phyloP scores from a whole-genome alignment of 2,797 vertebrate genomes.

The Gallinago solitaria region DNA sequence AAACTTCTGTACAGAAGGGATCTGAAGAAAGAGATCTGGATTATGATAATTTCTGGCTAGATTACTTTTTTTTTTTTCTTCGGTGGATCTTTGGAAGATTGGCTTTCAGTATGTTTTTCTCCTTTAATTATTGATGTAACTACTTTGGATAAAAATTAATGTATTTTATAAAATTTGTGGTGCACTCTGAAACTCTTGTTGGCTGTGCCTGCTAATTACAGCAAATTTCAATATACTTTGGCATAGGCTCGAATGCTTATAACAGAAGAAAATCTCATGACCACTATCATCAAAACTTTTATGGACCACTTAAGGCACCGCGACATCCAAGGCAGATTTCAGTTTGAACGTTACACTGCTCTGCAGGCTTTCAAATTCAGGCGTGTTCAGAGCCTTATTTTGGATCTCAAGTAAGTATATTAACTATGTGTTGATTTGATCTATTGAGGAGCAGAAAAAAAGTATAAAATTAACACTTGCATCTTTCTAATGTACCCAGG shows the following conservation, averaged over 20 bases:
- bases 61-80: neutral
- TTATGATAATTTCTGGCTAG: neutral
- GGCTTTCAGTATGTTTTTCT: neutral
- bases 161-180: neutral
- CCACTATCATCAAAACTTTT: constrained; percentile 94
- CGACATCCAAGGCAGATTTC: constrained; percentile 93
- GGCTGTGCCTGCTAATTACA: constrained; percentile 29
- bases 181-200: neutral
- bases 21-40: neutral
- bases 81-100: neutral
- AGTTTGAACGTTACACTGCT: constrained; percentile 95
- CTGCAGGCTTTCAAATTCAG: constrained; percentile 96
- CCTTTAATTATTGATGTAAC: neutral
- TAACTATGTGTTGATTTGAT: neutral
- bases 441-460: neutral
- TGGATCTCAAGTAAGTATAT: constrained; percentile 88
- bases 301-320: constrained; percentile 92
- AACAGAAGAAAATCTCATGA: constrained; percentile 93
- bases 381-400: constrained; percentile 93
- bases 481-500: constrained; percentile 73
- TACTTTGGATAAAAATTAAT: neutral
- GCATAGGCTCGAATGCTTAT: constrained; percentile 94
- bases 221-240: constrained; percentile 51
- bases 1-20: neutral
- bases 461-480: neutral